phyloP scores from a whole-genome alignment of 2,888 invertebrate species.

The Chydorus sphaericus region DNA sequence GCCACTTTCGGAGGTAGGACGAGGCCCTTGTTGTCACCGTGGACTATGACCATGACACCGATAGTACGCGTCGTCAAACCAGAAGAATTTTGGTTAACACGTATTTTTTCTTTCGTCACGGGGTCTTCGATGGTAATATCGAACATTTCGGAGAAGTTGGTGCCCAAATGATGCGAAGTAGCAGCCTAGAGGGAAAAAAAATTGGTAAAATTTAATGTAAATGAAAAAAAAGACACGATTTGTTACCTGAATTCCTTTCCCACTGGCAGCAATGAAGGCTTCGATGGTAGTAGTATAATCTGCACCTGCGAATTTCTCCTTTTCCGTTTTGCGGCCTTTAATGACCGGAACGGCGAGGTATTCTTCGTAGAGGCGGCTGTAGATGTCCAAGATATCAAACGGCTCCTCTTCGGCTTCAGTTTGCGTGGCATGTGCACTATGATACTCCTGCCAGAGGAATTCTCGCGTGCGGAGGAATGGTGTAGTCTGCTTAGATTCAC shows the following conservation, averaged over 20 bases:
- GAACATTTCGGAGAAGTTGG: too few relatives aligned
- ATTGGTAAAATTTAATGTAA: neutral
- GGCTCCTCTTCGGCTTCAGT: slow-evolving; percentile 85
- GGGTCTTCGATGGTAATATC: too few relatives aligned
- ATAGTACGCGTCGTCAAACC: too few relatives aligned
- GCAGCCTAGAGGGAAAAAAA: too few relatives aligned
- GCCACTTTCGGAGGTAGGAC: too few relatives aligned
- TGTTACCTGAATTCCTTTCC: slow-evolving; percentile 72
- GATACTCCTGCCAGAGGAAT: slow-evolving; percentile 99
- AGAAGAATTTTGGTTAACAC: too few relatives aligned
- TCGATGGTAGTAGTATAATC: slow-evolving; percentile 95
- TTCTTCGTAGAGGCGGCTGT: slow-evolving; percentile 79
- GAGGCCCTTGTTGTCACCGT: too few relatives aligned
- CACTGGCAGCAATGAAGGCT: slow-evolving; percentile 84
- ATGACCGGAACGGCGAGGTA: slow-evolving; percentile 86
- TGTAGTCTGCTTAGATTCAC: slow-evolving; percentile 99
- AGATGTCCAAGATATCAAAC: slow-evolving; percentile 62
- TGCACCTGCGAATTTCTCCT: slow-evolving; percentile 97
- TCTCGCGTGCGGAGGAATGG: slow-evolving; percentile 95
- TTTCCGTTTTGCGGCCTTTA: slow-evolving; percentile 91
- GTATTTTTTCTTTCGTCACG: too few relatives aligned
- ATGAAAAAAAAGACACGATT: neutral
- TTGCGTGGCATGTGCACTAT: slow-evolving; percentile 75
- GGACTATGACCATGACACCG: too few relatives aligned
- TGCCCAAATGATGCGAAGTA: too few relatives aligned